A percentile compares a stretch with the other conserved stretches of the same genome.
phyloP scores from a whole-genome alignment of 2,888 invertebrate species.

The Eupithecia tripunctaria region DNA sequence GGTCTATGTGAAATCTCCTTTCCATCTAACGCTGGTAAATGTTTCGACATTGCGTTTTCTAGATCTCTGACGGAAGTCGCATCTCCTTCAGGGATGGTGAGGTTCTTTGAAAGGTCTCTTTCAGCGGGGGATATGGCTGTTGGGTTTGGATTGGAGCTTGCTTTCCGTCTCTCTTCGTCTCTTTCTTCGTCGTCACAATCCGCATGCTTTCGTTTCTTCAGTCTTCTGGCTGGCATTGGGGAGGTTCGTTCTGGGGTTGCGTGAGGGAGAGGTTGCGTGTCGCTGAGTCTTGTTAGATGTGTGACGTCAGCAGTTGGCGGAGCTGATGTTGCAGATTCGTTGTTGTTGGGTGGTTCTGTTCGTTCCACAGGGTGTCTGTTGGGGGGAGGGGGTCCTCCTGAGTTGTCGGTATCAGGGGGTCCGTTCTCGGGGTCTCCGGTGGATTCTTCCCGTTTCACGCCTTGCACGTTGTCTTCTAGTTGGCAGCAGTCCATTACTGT shows the following conservation, averaged over 20 bases:
- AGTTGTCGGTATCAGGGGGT: constrained; percentile 92
- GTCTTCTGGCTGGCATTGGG: constrained; percentile 87
- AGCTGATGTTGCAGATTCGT: constrained; percentile 73
- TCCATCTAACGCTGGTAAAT: constrained; percentile 88
- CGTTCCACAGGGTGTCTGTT: constrained; percentile 72
- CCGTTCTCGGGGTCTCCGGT: constrained; percentile 94
- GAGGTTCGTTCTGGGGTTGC: constrained; percentile 77
- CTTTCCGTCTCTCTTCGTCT: constrained; percentile 76
- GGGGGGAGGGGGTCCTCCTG: constrained; percentile 71
- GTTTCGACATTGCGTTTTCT: constrained; percentile 98
- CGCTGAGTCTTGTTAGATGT: constrained; percentile 76
- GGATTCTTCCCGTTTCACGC: constrained; percentile 93
- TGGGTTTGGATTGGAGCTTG: constrained; percentile 69
- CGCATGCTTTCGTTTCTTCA: constrained; percentile 79
- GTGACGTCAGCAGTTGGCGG: constrained; percentile 77
- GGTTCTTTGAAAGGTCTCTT: constrained; percentile 72
- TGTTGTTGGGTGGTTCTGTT: constrained; percentile 71
- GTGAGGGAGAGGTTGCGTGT: constrained; percentile 75
- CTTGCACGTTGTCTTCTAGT: constrained; percentile 91
- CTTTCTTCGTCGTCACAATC: constrained; percentile 78
- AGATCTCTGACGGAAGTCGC: constrained; percentile 93
- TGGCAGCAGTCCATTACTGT: constrained; percentile 97
- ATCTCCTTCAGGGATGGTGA: constrained; percentile 75
- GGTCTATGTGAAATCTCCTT: constrained; percentile 87
- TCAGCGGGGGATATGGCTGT: constrained; percentile 76